Evolutionary conservation across 2,888 invertebrate species (phyloP).

Genomic region (Micoletzkya japonica): DNA sequence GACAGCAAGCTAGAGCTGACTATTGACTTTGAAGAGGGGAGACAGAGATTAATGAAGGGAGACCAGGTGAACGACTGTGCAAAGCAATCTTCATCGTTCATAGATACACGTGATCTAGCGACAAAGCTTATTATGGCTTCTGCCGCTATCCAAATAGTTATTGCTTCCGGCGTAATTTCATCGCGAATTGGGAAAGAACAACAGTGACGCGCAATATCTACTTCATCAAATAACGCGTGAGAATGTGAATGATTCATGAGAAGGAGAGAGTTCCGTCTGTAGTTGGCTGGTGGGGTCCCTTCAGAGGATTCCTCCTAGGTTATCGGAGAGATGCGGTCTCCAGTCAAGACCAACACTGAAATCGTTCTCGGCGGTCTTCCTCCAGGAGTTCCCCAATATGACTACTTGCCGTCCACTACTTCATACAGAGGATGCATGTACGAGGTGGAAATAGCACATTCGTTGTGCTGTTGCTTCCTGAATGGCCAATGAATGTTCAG

Average conservation of each 20-base stretch:
- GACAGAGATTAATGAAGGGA: conserved; percentile 17
- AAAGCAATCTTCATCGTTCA: not conserved
- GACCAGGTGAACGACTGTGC: conserved; percentile 12
- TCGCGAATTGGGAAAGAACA: not conserved
- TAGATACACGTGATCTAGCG: not conserved
- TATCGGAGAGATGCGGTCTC: too few species aligned
- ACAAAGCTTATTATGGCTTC: too few species aligned
- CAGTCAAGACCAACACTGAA: too few species aligned
- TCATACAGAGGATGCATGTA: conserved; percentile 20
- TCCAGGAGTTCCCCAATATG: conserved; percentile 15
- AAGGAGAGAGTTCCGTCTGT: too few species aligned
- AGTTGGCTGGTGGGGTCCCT: too few species aligned
- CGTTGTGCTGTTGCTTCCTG: too few species aligned
- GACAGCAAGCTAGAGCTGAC: conserved; percentile 9
- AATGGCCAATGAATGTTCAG: too few species aligned
- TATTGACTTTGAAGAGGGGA: conserved; percentile 12
- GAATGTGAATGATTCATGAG: too few species aligned
- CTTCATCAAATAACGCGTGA: too few species aligned
- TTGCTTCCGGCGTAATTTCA: not conserved
- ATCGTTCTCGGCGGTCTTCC: too few species aligned
- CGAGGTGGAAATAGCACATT: conserved; percentile 1
- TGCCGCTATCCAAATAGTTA: not conserved
- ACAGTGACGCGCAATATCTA: too few species aligned
- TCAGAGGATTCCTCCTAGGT: too few species aligned
- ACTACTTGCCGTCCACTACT: not conserved